Percentiles rank a stretch among this genome's conserved stretches.
phyloP scores from a whole-genome alignment of 2,797 vertebrate genomes.

The Amazonetta brasiliensis region DNA sequence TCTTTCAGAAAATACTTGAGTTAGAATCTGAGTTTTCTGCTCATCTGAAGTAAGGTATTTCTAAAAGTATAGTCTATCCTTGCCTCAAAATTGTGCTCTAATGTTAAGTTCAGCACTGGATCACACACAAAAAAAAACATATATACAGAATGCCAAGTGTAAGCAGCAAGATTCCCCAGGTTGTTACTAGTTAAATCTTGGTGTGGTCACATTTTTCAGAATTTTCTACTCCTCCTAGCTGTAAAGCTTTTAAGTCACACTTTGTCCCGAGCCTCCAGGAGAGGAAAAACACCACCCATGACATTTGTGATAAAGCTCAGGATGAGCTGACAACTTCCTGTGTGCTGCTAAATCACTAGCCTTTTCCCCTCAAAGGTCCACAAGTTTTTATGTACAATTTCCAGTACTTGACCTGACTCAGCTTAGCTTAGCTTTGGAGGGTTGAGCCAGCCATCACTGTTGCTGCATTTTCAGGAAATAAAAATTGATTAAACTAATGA shows the following conservation, averaged over 20 bases:
- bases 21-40: background rate
- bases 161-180: background rate
- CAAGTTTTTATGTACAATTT: background rate
- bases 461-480: background rate
- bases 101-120: background rate
- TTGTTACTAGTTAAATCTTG: background rate
- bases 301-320: background rate
- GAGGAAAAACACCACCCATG: background rate
- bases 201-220: background rate
- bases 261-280: background rate
- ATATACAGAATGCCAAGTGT: background rate
- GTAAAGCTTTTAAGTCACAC: background rate
- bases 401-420: background rate
- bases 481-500: background rate
- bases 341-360: background rate
- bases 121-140: background rate
- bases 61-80: background rate
- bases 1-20: background rate
- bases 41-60: background rate
- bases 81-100: background rate
- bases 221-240: background rate
- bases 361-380: background rate
- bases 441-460: rapidly evolving
- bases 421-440: background rate
- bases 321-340: background rate